phyloP scores from a whole-genome alignment of 2,113 vertebrate species.

The Symphodus melops region DNA sequence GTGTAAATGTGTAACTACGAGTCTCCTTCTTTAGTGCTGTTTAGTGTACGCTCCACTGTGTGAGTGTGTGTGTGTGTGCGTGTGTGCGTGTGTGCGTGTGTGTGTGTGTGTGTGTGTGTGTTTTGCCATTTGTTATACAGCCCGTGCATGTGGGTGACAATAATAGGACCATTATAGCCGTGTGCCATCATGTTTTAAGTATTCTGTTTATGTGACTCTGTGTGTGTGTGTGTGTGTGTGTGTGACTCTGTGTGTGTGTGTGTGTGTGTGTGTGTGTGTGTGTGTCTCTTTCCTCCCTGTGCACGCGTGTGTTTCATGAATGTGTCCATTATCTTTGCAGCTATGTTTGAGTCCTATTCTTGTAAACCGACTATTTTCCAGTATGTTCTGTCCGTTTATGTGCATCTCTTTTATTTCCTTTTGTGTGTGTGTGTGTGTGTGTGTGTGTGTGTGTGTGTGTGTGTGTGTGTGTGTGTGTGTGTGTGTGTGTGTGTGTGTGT shows the following conservation, averaged over 20 bases:
- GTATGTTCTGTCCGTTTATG: neutral
- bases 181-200: neutral
- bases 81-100: neutral
- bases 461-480: neutral
- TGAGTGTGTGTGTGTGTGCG: neutral
- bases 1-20: constrained; percentile 29
- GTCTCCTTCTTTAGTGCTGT: neutral
- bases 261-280: too few relatives aligned
- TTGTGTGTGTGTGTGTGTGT: neutral
- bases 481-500: neutral
- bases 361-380: neutral
- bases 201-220: neutral
- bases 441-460: neutral
- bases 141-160: neutral
- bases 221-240: too few relatives aligned
- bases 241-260: too few relatives aligned
- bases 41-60: neutral
- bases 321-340: neutral
- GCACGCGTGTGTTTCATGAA: neutral
- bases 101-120: neutral
- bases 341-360: constrained; percentile 4
- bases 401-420: neutral
- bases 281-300: too few relatives aligned
- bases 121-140: neutral
- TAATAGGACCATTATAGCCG: neutral